Base-by-base conservation (phyloP, 2,797 vertebrate genomes). In the Stomatorhinus walkeri region DNA sequence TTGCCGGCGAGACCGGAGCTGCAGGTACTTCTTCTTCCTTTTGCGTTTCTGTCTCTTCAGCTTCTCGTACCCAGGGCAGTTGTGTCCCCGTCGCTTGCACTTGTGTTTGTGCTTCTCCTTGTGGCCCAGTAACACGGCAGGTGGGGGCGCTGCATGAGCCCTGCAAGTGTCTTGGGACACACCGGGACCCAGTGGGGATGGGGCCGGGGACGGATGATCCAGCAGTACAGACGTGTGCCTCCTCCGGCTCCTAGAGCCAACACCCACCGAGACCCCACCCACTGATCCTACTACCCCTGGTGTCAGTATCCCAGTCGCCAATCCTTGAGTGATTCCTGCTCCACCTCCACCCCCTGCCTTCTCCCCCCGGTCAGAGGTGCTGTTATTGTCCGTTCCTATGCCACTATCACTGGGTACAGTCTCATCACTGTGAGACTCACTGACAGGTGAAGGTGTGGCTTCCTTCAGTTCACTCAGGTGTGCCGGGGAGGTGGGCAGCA, bases 21-120 rank as follows among this genome's bases (percentile, higher is more conserved):
- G 98, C 85, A 98, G 96, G 91, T 97, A 97, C 92, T 99, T 99
- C 96, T 98, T 99, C 94, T 98, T 98, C 81, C 98, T 96, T 94
- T 98, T 99, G 85, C 96, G 94, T 92, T 98, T 99, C 93, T 97
- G 98, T 89, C 97, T 95, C 93, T 99, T 99, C 90, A 97, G 94
- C 90, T 97, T 96, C 92, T 96, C 97, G 0, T 97, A 97, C 87
- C 95, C 96, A 24, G 97, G 95, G 91, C 94, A 98, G 92, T 97
- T 96, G 7, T 97, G 97, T 40, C 95, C 94, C 88, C 97, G 95
- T 90, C 97, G 96, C 92, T 97, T 96, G 91, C 98, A 98, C 72
- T 98, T 96, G 93, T 98, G 98, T 40, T 96, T 97, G 88, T 97
- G 96, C 85, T 97, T 96, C 64, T 99, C 97, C 91, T 98, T 96